Base-by-base conservation (phyloP, 2,797 vertebrate species). In the Otolemur crassicaudatus region DNA sequence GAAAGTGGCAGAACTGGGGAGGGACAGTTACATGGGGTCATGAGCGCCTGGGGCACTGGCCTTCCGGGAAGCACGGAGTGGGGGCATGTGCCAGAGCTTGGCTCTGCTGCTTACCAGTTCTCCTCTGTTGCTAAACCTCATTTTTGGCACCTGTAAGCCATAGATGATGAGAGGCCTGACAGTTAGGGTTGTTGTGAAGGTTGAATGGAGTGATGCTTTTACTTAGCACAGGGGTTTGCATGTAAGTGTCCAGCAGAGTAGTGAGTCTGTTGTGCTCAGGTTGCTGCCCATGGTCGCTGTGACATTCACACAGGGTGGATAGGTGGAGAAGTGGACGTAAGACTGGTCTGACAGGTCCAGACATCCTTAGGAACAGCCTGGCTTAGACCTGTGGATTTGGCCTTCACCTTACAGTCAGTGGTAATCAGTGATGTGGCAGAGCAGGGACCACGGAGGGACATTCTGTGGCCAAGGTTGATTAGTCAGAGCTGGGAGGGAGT, bases 311-410 rank as follows among this genome's bases (percentile, higher is more conserved):
- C 17, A 4, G 72, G 56, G 49, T 83, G 40, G 31, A 3, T 84
- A 91, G 90, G 76, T 83, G 81, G 90, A 83, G 87, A 73, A 69
- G 37, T 8, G 43, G 72, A 89, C 92, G 46, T 76, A 53, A 72
- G 56, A 17, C 76, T 61, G 40, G 53, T 56, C 80, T 46, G 23
- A 3, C 67, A 67, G 70, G 58, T 79, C 63, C 46, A 12, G 46
- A 40, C 12, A 0, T 31, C 49, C 7, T 86, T 83, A 80, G 53
- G 37, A 89, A 90, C 40, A 73, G 23, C 56, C 61, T 67, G 20
- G 11, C 61, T 81, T 81, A 14, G 31, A 63, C 27, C 49, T 43
- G 16, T 70, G 65, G 76, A 87, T 37, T 76, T 81, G 95, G 17
- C 49, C 82, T 87, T 95, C 9, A 13, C 61, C 67, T 20, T 70